Conservation (phyloP, 2,113 vertebrate species). For the Ophthalmotilapia sp. region DNA sequence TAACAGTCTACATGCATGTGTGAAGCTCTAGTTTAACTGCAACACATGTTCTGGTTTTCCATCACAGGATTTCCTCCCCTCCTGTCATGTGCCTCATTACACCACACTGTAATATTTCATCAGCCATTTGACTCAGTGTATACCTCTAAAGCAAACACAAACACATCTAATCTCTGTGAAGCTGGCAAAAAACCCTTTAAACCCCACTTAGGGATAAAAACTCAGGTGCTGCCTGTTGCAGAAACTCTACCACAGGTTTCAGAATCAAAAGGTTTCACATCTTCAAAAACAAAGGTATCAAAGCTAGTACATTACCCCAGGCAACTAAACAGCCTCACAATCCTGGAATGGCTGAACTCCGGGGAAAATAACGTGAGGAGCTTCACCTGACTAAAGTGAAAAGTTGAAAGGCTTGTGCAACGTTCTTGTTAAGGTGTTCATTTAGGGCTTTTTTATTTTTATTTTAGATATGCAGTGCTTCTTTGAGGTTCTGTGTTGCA, state of each 20-base stretch:
- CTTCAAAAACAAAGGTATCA: conserved; percentile 55
- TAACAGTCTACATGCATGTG: background rate
- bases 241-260: conserved; percentile 43
- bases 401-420: conserved; percentile 25
- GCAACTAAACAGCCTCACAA: conserved; percentile 2
- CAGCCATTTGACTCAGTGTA: conserved; percentile 29
- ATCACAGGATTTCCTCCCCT: background rate
- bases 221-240: conserved; percentile 27
- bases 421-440: background rate
- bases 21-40: background rate
- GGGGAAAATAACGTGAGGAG: conserved; percentile 12
- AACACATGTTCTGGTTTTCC: background rate
- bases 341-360: background rate
- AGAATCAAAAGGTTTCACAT: conserved; percentile 50
- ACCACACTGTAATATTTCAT: conserved; percentile 3
- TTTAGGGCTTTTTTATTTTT: background rate
- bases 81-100: background rate
- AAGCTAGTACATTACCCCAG: conserved; percentile 33
- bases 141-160: conserved; percentile 11
- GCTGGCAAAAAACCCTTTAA: conserved; percentile 20
- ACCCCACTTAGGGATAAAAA: conserved; percentile 17
- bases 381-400: conserved; percentile 1
- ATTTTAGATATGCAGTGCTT: background rate
- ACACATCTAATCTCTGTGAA: conserved; percentile 31
- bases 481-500: background rate